Evolutionary conservation across 2,888 invertebrate species (phyloP).

Genomic region (Hirtodrosophila confusa): DNA sequence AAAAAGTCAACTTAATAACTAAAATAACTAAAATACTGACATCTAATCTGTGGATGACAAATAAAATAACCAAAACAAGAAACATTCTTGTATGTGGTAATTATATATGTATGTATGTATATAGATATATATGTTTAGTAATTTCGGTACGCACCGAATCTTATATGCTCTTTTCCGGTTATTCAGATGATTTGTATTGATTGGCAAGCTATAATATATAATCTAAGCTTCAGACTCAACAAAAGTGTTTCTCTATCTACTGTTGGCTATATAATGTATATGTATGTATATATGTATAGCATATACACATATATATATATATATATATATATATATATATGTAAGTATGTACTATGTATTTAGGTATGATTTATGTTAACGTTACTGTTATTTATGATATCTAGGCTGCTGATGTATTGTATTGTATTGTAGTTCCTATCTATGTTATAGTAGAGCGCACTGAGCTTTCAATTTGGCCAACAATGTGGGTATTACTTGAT

Average conservation of each 20-base stretch:
- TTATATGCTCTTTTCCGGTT: conserved; percentile 51
- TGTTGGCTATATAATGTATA: conserved; percentile 15
- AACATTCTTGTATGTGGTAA: conserved; percentile 4
- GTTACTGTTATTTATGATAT: conserved; percentile 16
- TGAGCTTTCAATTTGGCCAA: conserved; percentile 25
- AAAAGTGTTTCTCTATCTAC: conserved; percentile 31
- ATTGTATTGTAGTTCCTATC: conserved; percentile 37
- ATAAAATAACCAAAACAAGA: conserved; percentile 7
- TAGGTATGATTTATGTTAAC: conserved; percentile 8
- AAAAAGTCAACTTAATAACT: conserved; percentile 32
- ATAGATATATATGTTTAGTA: conserved; percentile 9
- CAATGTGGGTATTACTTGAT: conserved; percentile 24
- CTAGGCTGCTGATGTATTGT: conserved; percentile 38
- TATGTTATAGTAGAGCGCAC: conserved; percentile 32
- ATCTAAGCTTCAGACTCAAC: conserved; percentile 45
- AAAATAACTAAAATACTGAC: conserved; percentile 14
- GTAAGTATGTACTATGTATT: conserved; percentile 2
- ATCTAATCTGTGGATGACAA: not conserved
- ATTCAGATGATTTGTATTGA: conserved; percentile 16
- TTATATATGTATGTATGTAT: not conserved
- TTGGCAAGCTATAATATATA: conserved; percentile 24
- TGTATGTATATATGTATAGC: conserved; percentile 9
- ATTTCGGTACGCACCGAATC: conserved; percentile 50
- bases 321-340: conserved; percentile 10
- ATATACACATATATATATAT: conserved; percentile 7